phyloP scores from a whole-genome alignment of 2,888 invertebrate species.

The Brassicogethes aeneus region DNA sequence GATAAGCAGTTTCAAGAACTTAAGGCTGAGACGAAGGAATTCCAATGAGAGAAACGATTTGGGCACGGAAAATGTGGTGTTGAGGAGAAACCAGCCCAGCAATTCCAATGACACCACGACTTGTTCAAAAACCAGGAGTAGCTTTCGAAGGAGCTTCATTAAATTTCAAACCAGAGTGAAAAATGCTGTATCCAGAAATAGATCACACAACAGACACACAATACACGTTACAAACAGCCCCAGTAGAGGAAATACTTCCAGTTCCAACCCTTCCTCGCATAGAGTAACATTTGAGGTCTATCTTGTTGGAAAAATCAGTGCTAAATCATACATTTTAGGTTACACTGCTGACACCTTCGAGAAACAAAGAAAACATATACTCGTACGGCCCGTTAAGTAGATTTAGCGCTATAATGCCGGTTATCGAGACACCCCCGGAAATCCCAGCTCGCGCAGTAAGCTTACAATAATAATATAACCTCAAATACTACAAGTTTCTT shows the following conservation, averaged over 20 bases:
- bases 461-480: no score
- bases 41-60: neutral
- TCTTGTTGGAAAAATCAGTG: no score
- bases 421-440: no score
- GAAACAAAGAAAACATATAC: no score
- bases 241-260: constrained; percentile 5
- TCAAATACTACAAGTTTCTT: no score
- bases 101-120: constrained; percentile 10
- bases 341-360: no score
- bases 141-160: constrained; percentile 24
- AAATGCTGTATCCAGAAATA: constrained; percentile 21
- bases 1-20: neutral
- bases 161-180: constrained; percentile 28
- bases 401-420: neutral
- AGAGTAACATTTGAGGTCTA: no score
- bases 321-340: no score
- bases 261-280: constrained; percentile 8
- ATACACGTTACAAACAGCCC: constrained; percentile 10
- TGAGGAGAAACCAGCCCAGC: neutral
- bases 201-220: constrained; percentile 14
- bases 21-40: neutral
- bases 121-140: constrained; percentile 15
- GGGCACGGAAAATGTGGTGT: neutral
- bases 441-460: no score
- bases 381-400: neutral